phyloP scores from a whole-genome alignment of 2,888 invertebrate genomes.

The Ennomos quercinarius region DNA sequence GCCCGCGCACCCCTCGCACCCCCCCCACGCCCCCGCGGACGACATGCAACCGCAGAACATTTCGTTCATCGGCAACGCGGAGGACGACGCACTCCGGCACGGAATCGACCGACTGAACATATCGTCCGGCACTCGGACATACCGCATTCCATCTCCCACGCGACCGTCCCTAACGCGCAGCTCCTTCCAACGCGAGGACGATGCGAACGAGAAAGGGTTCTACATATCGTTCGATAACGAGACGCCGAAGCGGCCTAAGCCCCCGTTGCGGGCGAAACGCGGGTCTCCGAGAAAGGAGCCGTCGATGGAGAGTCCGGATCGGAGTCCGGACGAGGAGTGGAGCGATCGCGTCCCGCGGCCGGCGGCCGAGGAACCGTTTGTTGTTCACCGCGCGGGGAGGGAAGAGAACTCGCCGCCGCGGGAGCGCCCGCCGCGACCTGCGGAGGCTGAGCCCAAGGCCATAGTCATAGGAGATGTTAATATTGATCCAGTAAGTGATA shows the following conservation, averaged over 20 bases:
- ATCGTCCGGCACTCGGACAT: constrained; percentile 94
- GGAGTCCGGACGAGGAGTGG: constrained; percentile 66
- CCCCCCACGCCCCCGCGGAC: constrained; percentile 87
- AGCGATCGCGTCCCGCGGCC: constrained; percentile 49
- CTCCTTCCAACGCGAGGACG: constrained; percentile 85
- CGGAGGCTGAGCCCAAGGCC: constrained; percentile 68
- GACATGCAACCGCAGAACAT: constrained; percentile 98
- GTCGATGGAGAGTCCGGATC: constrained; percentile 66
- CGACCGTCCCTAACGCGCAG: constrained; percentile 89
- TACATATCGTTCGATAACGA: constrained; percentile 97
- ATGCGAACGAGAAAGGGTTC: constrained; percentile 91
- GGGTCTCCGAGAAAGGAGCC: constrained; percentile 91
- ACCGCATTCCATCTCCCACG: constrained; percentile 95
- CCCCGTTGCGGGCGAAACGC: constrained; percentile 91
- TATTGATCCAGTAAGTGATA: constrained; percentile 70
- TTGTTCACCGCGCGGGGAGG: constrained; percentile 55
- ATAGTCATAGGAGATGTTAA: constrained; percentile 75
- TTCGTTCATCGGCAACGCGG: constrained; percentile 93
- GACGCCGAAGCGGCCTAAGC: constrained; percentile 95
- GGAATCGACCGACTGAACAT: constrained; percentile 92
- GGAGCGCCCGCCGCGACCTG: constrained; percentile 51
- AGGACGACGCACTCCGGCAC: constrained; percentile 84
- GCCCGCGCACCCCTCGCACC: constrained; percentile 79
- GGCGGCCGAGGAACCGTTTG: constrained; percentile 54
- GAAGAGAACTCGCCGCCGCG: constrained; percentile 52